Percentiles rank a stretch among this genome's conserved stretches.
These are phyloP conservation scores for Quadroppia sp. DNA, from an alignment of 2,888 invertebrate species.

Conservation along the genomic window DNA sequence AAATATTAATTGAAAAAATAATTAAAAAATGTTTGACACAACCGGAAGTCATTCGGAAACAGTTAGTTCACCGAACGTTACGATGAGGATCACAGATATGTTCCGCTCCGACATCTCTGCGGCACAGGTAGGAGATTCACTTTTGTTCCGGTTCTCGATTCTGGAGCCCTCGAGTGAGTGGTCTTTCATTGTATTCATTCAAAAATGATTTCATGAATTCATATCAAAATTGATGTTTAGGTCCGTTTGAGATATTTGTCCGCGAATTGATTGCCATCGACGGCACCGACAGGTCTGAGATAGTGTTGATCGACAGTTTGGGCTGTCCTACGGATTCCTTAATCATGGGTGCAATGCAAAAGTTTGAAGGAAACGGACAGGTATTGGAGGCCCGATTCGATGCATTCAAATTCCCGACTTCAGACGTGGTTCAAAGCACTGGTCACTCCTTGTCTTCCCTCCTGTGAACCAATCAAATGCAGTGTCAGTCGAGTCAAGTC, in stretches of 20 bases:
- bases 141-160: conserved; percentile 85
- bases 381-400: conserved; percentile 84
- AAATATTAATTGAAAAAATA: no score
- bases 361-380: conserved; percentile 61
- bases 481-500: conserved; percentile 58
- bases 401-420: conserved; percentile 93
- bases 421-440: conserved; percentile 91
- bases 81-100: conserved; percentile 68
- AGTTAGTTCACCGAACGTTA: conserved; percentile 89
- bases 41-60: conserved; percentile 81
- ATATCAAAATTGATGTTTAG: conserved; percentile 40
- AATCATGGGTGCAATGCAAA: conserved; percentile 87
- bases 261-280: conserved; percentile 91
- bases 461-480: conserved; percentile 87
- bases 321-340: conserved; percentile 93
- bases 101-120: conserved; percentile 77
- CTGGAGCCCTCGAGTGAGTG: conserved; percentile 72
- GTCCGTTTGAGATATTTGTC: conserved; percentile 88
- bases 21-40: no score
- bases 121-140: conserved; percentile 86
- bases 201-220: no score
- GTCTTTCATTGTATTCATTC: no score
- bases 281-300: conserved; percentile 85
- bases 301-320: conserved; percentile 80
- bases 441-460: conserved; percentile 88